Base-by-base conservation (phyloP, 2,113 vertebrate genomes). In the Callithrix jacchus region DNA sequence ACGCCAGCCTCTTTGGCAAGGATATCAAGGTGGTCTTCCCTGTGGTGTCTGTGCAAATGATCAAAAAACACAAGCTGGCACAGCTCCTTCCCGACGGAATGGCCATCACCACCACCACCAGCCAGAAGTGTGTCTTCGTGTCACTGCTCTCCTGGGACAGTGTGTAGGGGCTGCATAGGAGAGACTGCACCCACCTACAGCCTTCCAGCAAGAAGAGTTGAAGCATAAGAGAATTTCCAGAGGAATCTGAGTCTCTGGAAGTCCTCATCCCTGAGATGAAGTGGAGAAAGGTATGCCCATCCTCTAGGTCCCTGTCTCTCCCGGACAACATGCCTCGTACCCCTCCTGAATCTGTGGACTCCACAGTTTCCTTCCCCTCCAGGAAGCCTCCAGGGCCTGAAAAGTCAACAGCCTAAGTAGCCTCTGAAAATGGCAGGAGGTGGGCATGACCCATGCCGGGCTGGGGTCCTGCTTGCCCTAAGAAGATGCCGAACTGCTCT, bases 1-100 rank as follows among this genome's bases (percentile, higher is more conserved):
- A 99, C 1, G 99, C 99, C 96, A 99, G 99, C 98, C 99, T 99
- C 98, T 99, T 99, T 1, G 99, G 99, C 98, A 99, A 99, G 97
- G 99, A 99, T 98, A 99, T 99, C 97, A 99, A 99, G 99, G 99
- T 99, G 80, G 99, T 99, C 37, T 99, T 99, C 96, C 99, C 99
- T 0, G 99, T 99, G 17, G 98, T 99, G 12, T 99, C 99, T 0
- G 12, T 0, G 12, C 98, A 99, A 86, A 98, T 99, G 98, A 99
- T 99, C 85, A 99, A 99, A 97, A 99, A 99, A 98, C 99, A 99
- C 98, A 99, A 99, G 98, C 99, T 99, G 0, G 99, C 99, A 0
- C 98, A 99, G 64, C 98, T 99, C 54, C 99, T 99, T 84, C 99
- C 99, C 86, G 99, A 99, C 0, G 99, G 99, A 91, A 98, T 99